A percentile compares a stretch with the other conserved stretches of the same genome.
Conservation (phyloP, 2,888 invertebrate species). For the Melolontha melolontha region DNA sequence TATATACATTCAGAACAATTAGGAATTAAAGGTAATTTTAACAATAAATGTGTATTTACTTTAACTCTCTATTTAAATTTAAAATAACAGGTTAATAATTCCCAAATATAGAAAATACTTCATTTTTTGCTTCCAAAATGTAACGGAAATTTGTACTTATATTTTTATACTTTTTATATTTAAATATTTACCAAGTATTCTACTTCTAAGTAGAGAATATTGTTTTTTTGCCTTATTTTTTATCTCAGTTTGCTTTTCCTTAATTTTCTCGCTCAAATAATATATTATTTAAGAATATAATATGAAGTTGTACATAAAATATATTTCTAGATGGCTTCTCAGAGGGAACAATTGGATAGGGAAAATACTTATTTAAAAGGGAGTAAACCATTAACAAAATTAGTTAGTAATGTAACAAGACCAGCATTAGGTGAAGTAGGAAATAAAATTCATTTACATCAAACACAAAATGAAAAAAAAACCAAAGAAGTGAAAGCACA, state of each 20-base stretch:
- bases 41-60: no score
- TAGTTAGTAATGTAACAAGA: conserved; percentile 46
- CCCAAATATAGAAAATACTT: not conserved
- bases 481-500: conserved; percentile 4
- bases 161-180: not conserved
- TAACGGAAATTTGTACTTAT: conserved; percentile 12
- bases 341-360: conserved; percentile 37
- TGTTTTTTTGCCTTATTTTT: no score
- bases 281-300: no score
- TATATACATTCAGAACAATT: no score
- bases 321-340: conserved; percentile 13
- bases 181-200: no score
- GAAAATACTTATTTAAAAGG: conserved; percentile 49
- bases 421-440: conserved; percentile 55
- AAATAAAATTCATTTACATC: conserved; percentile 48
- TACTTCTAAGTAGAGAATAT: no score
- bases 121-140: not conserved
- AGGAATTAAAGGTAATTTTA: no score
- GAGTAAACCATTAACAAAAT: conserved; percentile 44
- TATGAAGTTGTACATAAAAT: no score
- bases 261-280: no score
- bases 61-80: no score
- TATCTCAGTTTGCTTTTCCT: no score
- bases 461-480: conserved; percentile 10
- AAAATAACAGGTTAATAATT: not conserved